These are phyloP conservation scores for Sprattus sprattus DNA, from an alignment of 2,113 vertebrate species.

Conservation along the genomic window DNA sequence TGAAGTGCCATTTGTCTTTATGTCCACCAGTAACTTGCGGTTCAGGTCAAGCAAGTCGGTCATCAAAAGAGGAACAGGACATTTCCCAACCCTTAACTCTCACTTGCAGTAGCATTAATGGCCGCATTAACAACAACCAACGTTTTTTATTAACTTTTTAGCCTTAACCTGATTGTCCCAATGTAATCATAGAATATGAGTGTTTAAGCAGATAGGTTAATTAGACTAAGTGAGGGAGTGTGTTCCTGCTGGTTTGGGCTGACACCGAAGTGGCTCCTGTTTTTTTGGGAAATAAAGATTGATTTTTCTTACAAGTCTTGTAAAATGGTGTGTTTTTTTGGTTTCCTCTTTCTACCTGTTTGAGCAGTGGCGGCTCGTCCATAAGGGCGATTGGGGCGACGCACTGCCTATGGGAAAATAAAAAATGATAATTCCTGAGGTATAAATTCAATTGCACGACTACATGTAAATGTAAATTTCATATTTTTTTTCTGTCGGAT, in stretches of 20 bases:
- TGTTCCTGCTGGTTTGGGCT: background rate
- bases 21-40: background rate
- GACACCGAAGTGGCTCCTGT: no score
- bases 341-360: no score
- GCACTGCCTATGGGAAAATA: no score
- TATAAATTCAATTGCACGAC: no score
- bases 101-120: background rate
- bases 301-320: no score
- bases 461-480: no score
- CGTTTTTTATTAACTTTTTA: background rate
- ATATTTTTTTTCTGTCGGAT: no score
- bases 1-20: background rate
- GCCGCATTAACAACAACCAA: background rate
- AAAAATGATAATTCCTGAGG: no score
- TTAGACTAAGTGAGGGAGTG: background rate
- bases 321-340: no score
- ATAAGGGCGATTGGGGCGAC: no score
- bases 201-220: background rate
- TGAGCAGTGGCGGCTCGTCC: no score
- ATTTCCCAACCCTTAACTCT: background rate
- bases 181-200: background rate
- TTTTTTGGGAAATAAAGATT: no score
- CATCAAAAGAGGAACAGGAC: background rate
- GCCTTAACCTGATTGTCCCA: background rate
- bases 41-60: background rate